These are phyloP conservation scores for Pterobdella sp. DNA, from an alignment of 2,888 invertebrate genomes.

Conservation along the genomic window DNA sequence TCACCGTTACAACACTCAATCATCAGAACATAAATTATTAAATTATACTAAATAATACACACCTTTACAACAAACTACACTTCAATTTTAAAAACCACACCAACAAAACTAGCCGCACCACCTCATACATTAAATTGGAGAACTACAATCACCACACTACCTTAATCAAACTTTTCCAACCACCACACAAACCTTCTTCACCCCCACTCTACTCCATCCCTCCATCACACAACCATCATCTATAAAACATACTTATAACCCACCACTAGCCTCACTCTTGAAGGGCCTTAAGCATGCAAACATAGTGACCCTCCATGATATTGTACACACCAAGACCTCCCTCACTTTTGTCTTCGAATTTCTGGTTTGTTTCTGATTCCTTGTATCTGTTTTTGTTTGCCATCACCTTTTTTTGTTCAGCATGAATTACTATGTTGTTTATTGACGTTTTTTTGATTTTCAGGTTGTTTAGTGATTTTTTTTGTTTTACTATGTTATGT, in stretches of 20 bases:
- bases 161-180: too few relatives aligned
- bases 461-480: background rate
- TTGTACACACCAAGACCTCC: constrained; percentile 93
- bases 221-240: background rate
- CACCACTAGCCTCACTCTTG: constrained; percentile 67
- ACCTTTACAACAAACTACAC: constrained; percentile 20
- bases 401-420: background rate
- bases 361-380: constrained; percentile 61
- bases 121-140: background rate
- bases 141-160: background rate
- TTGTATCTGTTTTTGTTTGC: background rate
- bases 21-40: too few relatives aligned
- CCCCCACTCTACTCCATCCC: background rate
- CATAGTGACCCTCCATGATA: constrained; percentile 93
- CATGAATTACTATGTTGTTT: background rate
- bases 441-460: background rate
- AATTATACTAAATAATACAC: too few relatives aligned
- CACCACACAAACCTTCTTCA: background rate
- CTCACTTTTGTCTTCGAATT: constrained; percentile 98
- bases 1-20: background rate
- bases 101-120: constrained; percentile 21
- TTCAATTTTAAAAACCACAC: constrained; percentile 21
- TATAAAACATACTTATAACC: background rate
- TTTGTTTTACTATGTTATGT: background rate
- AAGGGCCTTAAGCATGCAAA: constrained; percentile 98